These are phyloP conservation scores for Cephalopterus ornatus DNA, from an alignment of 2,113 vertebrate genomes.

Conservation along the genomic window DNA sequence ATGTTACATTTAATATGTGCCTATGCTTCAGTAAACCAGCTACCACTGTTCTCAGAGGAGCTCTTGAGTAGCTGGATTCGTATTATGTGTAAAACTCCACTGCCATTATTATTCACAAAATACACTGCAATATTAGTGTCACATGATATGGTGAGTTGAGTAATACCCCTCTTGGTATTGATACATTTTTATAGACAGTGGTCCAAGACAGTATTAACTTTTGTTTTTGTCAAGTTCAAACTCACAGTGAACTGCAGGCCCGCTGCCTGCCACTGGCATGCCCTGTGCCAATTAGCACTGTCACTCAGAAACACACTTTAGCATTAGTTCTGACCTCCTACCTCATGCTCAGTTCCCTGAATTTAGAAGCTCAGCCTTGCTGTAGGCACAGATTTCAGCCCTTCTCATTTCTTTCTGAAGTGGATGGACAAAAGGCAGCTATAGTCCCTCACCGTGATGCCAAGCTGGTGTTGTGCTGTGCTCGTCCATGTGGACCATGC, in stretches of 20 bases:
- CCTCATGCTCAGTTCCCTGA: neutral
- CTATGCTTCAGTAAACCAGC: neutral
- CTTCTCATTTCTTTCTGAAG: neutral
- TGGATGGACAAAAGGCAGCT: neutral
- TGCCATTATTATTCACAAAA: neutral
- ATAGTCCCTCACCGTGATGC: fast-evolving
- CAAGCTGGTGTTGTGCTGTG: neutral
- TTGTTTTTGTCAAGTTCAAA: neutral
- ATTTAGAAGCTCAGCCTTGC: neutral
- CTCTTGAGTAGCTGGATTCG: fast-evolving
- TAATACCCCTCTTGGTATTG: neutral
- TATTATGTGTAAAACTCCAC: neutral
- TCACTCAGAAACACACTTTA: neutral
- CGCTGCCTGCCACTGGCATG: neutral
- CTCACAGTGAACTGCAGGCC: neutral
- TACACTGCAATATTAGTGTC: neutral
- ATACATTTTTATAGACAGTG: neutral
- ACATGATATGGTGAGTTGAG: neutral
- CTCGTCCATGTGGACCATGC: fast-evolving
- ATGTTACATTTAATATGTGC: neutral
- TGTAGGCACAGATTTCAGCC: neutral
- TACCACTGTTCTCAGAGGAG: neutral
- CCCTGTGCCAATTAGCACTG: neutral
- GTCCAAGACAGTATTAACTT: neutral
- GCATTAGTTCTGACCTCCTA: neutral